Percentiles rank a stretch among this genome's conserved stretches.
These are phyloP conservation scores for Lamproptera curius DNA, from an alignment of 2,888 invertebrate species.

Conservation along the genomic window DNA sequence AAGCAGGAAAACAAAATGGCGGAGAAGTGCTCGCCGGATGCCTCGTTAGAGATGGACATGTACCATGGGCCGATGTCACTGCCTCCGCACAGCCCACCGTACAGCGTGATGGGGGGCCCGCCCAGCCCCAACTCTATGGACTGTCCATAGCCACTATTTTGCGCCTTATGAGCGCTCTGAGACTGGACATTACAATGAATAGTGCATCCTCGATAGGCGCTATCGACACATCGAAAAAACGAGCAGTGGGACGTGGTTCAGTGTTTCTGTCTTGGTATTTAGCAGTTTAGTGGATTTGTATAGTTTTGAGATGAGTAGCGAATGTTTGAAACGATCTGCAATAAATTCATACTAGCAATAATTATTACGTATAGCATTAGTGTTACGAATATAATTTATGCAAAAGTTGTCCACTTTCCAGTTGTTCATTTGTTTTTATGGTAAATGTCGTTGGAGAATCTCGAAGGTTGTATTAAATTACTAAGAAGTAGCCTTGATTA, in stretches of 20 bases:
- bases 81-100: slow-evolving; percentile 84
- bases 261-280: slow-evolving; percentile 23
- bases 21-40: slow-evolving; percentile 83
- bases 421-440: slow-evolving; percentile 8
- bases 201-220: slow-evolving; percentile 25
- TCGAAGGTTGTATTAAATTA: slow-evolving; percentile 18
- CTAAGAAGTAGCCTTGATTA: not conserved
- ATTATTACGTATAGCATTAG: not conserved
- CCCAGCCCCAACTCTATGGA: slow-evolving; percentile 86
- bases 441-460: slow-evolving; percentile 22
- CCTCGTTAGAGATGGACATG: slow-evolving; percentile 81
- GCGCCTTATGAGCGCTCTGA: slow-evolving; percentile 62
- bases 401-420: not conserved
- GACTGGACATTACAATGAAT: slow-evolving; percentile 33
- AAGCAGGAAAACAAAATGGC: slow-evolving; percentile 87
- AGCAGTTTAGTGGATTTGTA: slow-evolving; percentile 24
- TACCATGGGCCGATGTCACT: slow-evolving; percentile 82
- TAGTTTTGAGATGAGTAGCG: slow-evolving; percentile 9
- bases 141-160: slow-evolving; percentile 81
- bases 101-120: slow-evolving; percentile 81
- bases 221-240: slow-evolving; percentile 25
- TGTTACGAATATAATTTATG: not conserved
- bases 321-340: slow-evolving; percentile 11
- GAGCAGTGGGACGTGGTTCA: slow-evolving; percentile 22
- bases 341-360: slow-evolving; percentile 1